Conservation (phyloP, 2,888 invertebrate genomes). For the Ormyrus labotus region DNA sequence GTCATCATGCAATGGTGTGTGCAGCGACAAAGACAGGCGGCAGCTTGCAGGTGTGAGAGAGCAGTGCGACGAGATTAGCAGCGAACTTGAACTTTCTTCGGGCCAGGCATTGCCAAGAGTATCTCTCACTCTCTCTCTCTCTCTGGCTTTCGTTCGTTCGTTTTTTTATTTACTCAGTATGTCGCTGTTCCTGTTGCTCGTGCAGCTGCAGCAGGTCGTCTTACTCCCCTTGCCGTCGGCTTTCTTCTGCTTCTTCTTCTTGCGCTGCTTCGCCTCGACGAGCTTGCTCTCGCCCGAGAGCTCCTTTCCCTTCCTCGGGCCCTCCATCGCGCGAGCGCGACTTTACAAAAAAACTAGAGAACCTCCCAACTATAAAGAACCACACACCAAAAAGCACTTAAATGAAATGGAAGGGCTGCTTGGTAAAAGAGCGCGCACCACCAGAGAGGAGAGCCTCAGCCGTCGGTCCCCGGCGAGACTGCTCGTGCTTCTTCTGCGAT, state of each 20-base stretch:
- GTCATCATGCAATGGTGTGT: neutral
- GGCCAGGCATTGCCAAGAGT: constrained; percentile 35
- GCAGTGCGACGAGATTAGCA: constrained; percentile 24
- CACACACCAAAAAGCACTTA: neutral
- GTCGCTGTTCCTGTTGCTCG: constrained; percentile 74
- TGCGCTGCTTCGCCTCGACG: constrained; percentile 36
- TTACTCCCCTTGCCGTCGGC: constrained; percentile 62
- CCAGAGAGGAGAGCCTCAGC: neutral
- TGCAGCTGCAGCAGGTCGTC: constrained; percentile 73
- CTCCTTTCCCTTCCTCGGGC: neutral
- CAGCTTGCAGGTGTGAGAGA: constrained; percentile 8
- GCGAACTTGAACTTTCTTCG: constrained; percentile 54
- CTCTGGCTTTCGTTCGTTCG: neutral
- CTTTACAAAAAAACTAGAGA: neutral
- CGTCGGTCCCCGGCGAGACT: neutral
- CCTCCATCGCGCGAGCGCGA: neutral
- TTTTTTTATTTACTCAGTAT: constrained; percentile 63
- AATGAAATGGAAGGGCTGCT: neutral
- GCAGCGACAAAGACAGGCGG: neutral
- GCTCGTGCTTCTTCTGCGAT: too few species aligned
- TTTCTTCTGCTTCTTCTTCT: constrained; percentile 23
- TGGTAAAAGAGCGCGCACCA: neutral
- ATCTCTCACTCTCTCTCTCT: neutral
- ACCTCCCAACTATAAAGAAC: neutral
- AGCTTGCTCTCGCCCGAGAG: neutral